These are phyloP conservation scores for Nothoprocta perdicaria DNA, from an alignment of 2,113 vertebrate species.

Conservation along the genomic window DNA sequence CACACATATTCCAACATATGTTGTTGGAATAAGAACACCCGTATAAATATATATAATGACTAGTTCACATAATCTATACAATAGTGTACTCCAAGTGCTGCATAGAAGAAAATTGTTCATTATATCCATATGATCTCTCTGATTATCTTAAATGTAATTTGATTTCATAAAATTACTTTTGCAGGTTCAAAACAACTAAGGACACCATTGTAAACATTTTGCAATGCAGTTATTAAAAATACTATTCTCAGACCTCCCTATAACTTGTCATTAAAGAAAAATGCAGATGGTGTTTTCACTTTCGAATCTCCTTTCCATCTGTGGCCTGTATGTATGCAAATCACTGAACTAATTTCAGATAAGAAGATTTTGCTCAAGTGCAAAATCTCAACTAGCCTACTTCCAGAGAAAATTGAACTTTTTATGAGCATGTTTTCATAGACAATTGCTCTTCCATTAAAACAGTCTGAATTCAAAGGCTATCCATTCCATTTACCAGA, in stretches of 20 bases:
- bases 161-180: neutral
- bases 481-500: conserved; percentile 50
- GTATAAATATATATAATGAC: neutral
- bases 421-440: conserved; percentile 53
- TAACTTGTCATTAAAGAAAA: conserved; percentile 57
- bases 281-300: conserved; percentile 59
- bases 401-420: conserved; percentile 49
- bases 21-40: neutral
- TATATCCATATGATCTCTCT: neutral
- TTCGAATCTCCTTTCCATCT: conserved; percentile 60
- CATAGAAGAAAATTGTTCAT: neutral
- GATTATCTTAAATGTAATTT: neutral
- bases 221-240: neutral
- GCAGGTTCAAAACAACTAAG: neutral
- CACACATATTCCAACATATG: neutral
- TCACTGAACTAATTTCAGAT: conserved; percentile 65
- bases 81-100: neutral
- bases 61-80: neutral
- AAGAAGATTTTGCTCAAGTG: conserved; percentile 32
- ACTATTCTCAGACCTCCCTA: neutral
- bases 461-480: conserved; percentile 42
- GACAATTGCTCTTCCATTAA: conserved; percentile 61
- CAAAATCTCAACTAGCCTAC: conserved; percentile 33
- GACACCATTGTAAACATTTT: neutral
- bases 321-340: conserved; percentile 47